Percentiles rank a stretch among this genome's conserved stretches.
These are phyloP conservation scores for Salvator merianae DNA, from an alignment of 2,113 vertebrate genomes.

Conservation along the genomic window DNA sequence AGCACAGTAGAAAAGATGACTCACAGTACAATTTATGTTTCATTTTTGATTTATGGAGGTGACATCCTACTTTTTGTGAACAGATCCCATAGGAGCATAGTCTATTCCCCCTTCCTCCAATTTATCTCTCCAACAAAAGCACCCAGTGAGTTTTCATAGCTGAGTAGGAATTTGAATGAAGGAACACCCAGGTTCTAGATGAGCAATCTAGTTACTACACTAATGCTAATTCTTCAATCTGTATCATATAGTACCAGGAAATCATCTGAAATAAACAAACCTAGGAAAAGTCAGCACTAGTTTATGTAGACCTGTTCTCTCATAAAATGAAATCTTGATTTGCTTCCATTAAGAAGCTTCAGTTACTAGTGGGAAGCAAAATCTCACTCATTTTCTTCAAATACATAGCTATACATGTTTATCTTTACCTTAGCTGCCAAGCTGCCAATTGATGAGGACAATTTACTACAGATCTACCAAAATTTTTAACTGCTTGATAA, in stretches of 20 bases:
- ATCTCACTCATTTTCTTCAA: not conserved
- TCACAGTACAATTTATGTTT: too few relatives aligned
- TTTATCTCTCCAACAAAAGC: not conserved
- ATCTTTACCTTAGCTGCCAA: not conserved
- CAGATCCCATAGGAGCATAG: too few relatives aligned
- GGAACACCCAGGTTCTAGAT: not conserved
- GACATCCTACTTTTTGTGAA: too few relatives aligned
- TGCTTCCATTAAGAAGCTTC: conserved; percentile 38
- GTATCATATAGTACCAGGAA: conserved; percentile 22
- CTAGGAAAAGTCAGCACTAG: conserved; percentile 46
- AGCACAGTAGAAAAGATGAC: too few relatives aligned
- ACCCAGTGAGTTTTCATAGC: not conserved
- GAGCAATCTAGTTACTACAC: too few relatives aligned
- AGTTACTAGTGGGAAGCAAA: conserved; percentile 7
- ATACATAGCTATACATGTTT: conserved; percentile 20
- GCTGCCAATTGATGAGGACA: not conserved
- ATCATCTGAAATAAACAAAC: conserved; percentile 24
- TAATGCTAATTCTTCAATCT: conserved; percentile 33
- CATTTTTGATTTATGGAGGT: too few relatives aligned
- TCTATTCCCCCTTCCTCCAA: too few relatives aligned
- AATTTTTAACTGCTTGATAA: not conserved
- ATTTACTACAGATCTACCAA: fast-evolving
- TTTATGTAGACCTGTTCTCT: conserved; percentile 43
- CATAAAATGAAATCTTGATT: conserved; percentile 37
- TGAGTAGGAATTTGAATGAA: fast-evolving